phyloP scores from a whole-genome alignment of 2,797 vertebrate genomes.

The Morus bassanus region DNA sequence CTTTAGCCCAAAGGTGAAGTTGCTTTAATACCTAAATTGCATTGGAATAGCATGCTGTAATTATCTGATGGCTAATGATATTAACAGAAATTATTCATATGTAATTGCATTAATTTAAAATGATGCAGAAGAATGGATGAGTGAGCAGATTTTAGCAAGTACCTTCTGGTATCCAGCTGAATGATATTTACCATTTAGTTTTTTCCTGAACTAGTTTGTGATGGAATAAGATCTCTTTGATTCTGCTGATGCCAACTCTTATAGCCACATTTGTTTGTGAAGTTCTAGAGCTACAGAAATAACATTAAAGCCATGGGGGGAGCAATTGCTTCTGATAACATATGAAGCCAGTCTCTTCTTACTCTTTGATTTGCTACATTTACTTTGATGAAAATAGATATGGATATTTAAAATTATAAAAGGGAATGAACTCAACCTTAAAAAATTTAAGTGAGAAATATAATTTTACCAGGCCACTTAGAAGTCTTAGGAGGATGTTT shows the following conservation, averaged over 20 bases:
- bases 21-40: background rate
- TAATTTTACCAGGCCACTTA: background rate
- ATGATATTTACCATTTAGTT: background rate
- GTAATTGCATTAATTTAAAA: slow-evolving; percentile 12
- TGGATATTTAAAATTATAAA: slow-evolving; percentile 37
- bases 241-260: background rate
- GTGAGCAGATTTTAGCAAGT: background rate
- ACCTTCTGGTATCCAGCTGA: background rate
- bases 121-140: background rate
- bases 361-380: background rate
- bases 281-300: slow-evolving; percentile 7
- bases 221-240: background rate
- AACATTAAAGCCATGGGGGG: background rate
- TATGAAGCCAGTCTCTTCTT: slow-evolving; percentile 6
- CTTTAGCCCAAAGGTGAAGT: slow-evolving; percentile 86
- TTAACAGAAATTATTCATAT: slow-evolving; percentile 12
- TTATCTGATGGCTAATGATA: background rate
- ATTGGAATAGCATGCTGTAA: background rate
- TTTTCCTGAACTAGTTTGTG: background rate
- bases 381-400: slow-evolving; percentile 51
- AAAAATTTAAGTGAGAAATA: background rate
- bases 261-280: background rate
- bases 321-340: slow-evolving; percentile 37
- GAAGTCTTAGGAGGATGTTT: background rate
- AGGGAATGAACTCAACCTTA: background rate